Conservation (phyloP, 1,140 invertebrate genomes). For the Hylyphantes graminicola region DNA sequence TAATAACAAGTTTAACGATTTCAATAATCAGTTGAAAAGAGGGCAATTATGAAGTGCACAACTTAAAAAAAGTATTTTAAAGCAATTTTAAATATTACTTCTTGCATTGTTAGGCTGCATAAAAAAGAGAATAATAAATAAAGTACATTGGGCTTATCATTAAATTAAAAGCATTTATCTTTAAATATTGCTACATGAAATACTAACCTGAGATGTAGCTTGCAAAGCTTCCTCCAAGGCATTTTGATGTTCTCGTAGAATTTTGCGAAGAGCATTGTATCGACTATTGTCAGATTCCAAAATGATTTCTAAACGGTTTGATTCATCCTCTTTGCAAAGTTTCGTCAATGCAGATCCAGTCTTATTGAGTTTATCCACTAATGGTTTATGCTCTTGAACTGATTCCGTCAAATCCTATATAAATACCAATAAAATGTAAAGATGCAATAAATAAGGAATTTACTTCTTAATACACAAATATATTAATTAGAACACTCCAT, state of each 20-base stretch:
- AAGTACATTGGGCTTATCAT: too few species aligned
- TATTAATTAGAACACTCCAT: background rate
- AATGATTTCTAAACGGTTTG: constrained; percentile 85
- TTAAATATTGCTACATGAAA: background rate
- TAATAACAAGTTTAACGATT: too few species aligned
- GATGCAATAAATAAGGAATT: background rate
- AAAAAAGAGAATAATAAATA: too few species aligned
- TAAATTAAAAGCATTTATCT: too few species aligned
- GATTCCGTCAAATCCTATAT: constrained; percentile 81
- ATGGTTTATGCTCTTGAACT: constrained; percentile 91
- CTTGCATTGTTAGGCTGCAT: too few species aligned
- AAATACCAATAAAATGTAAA: background rate
- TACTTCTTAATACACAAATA: background rate
- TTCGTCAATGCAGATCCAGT: constrained; percentile 87
- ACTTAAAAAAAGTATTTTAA: too few species aligned
- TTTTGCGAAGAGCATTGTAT: constrained; percentile 84
- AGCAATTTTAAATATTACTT: too few species aligned
- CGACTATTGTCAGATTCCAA: constrained; percentile 88
- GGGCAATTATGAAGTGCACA: too few species aligned
- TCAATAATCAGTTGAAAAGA: too few species aligned
- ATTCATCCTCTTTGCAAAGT: constrained; percentile 89
- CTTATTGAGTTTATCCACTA: constrained; percentile 95
- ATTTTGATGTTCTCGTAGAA: constrained; percentile 87
- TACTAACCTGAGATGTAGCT: constrained; percentile 69
- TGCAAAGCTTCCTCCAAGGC: constrained; percentile 90